Evolutionary conservation across 2,113 vertebrate species (phyloP), one percentile per base, ranked within the genome.

Genomic region (Mustela nigripes): DNA sequence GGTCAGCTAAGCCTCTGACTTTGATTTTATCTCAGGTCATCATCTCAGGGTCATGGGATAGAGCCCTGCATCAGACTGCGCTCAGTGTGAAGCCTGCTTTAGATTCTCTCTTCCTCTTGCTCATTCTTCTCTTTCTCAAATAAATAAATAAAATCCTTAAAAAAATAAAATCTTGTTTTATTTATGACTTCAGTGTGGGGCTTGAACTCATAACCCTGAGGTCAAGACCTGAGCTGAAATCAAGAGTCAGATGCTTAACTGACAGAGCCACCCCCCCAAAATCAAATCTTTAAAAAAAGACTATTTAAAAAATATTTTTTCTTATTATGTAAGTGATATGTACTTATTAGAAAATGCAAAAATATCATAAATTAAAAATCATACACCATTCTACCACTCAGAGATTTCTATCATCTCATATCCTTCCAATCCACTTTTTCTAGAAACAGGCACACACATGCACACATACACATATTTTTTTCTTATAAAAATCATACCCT

Each of bases 321-420:
- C 60, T 74, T 82, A 82, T 63, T 76, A 78, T 12, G 22, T 74
- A 80, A 91, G 50, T 80, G 10, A 26, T 87, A 78, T 21, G 19
- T 60, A 28, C 58, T 67, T 39, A 45, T 89, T 92, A 92, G 78
- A 65, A 83, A 80, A 60, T 62, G 36, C 11, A 63, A 83, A 92
- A 91, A 82, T 19, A 62, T 19, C 19, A 33, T 48, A 91, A 89
- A 65, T 19, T 58, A 67, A 71, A 96, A 96, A 87, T 93, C 21
- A 96, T 76, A 36, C 67, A 62, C 67, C 39, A 71, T 90, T 92
- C 50, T 93, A 28, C 11, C n/a, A 86, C 33, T 12, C 45, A 96
- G 85, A 86, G 65, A 73, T 71, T 71, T 92, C 74, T 91, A 42
- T 8, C 9, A 73, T 16, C 12, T 21, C 53, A 94, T 71, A 91